Evolutionary conservation across 2,797 vertebrate genomes (phyloP), one percentile per base, ranked within the genome.

Genomic region (Coracias cyanogaster): DNA sequence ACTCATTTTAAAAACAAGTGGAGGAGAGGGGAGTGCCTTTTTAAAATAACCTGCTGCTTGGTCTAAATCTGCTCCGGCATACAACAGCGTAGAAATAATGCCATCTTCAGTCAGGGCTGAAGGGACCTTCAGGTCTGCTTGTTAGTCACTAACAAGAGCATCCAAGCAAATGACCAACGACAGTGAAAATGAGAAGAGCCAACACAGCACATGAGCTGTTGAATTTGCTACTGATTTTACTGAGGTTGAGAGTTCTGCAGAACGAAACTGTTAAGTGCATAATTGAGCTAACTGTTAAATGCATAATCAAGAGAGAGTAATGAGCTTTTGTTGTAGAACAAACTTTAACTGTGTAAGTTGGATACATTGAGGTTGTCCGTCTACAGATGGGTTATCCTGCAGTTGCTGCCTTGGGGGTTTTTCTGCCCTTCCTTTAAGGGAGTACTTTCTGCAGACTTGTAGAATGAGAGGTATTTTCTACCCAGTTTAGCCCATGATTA

Each of bases 1-100:
- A 74, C 35, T 64, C n/a, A 26, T 31, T 54, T 62, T 16, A 71
- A 70, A 73, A 45, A 15, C 8, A 33, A 67, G 14, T 7, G 37
- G 26, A 10, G 9, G 9, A 43, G 25, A 9, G 8, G 3, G 3
- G 3, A 2, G 3, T 19, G 15, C 5, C 15, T 4, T 28, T 51
- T 31, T 29, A 11, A 12, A 25, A 58, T 33, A 54, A 78, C 29
- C 37, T 39, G n/a, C 9, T 62, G 6, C 31, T 93, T 77, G 25
- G 33, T 78, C 19, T 86, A 31, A 55, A 57, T 51, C 16, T 65
- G 26, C 16, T 31, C 19, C 48, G 19, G 4, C 46, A 19, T 54
- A 22, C 22, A n/a, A 17, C 45, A 28, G 45, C 9, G 6, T 8
- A 58, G 64, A 64, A 79, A 49, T 28, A 41, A 72, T 67, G 24